These are phyloP conservation scores for Arctia plantaginis DNA, from an alignment of 2,888 invertebrate genomes.

Conservation along the genomic window DNA sequence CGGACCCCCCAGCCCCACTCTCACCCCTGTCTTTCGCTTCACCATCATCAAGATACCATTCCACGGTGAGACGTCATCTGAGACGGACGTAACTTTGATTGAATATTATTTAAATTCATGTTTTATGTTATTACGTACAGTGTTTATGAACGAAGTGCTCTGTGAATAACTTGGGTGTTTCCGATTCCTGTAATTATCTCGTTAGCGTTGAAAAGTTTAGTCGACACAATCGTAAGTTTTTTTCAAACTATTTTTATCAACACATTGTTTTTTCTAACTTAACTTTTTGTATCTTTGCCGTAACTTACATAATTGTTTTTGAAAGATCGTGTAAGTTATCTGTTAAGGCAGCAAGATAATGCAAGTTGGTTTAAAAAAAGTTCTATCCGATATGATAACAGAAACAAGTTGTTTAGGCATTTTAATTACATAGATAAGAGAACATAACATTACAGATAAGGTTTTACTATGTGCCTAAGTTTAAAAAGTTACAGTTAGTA, in stretches of 20 bases:
- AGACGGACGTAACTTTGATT: slow-evolving; percentile 60
- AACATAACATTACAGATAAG: slow-evolving; percentile 25
- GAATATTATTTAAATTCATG: slow-evolving; percentile 47
- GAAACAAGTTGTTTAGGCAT: slow-evolving; percentile 34
- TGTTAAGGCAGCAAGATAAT: slow-evolving; percentile 37
- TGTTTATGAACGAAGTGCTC: slow-evolving; percentile 74
- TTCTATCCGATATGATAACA: slow-evolving; percentile 39
- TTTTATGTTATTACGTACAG: slow-evolving; percentile 55
- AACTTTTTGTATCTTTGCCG: slow-evolving; percentile 25
- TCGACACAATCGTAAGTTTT: slow-evolving; percentile 53
- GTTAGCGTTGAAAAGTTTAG: slow-evolving; percentile 41
- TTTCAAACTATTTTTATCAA: slow-evolving; percentile 14
- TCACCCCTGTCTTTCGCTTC: slow-evolving; percentile 68
- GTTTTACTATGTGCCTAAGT: slow-evolving; percentile 17
- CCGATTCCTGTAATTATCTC: slow-evolving; percentile 55
- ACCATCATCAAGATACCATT: slow-evolving; percentile 80
- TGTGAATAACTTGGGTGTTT: slow-evolving; percentile 70
- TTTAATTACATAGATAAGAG: slow-evolving; percentile 42
- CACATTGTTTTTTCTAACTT: slow-evolving; percentile 17
- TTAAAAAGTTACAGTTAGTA: slow-evolving; percentile 19
- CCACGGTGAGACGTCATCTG: slow-evolving; percentile 71
- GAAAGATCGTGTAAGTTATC: slow-evolving; percentile 35
- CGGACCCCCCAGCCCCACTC: slow-evolving; percentile 56
- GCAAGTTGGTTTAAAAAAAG: slow-evolving; percentile 34
- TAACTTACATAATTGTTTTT: slow-evolving; percentile 27